A percentile compares a stretch with the other conserved stretches of the same genome.
phyloP scores from a whole-genome alignment of 2,797 vertebrate species.

The Alcedo atthis region DNA sequence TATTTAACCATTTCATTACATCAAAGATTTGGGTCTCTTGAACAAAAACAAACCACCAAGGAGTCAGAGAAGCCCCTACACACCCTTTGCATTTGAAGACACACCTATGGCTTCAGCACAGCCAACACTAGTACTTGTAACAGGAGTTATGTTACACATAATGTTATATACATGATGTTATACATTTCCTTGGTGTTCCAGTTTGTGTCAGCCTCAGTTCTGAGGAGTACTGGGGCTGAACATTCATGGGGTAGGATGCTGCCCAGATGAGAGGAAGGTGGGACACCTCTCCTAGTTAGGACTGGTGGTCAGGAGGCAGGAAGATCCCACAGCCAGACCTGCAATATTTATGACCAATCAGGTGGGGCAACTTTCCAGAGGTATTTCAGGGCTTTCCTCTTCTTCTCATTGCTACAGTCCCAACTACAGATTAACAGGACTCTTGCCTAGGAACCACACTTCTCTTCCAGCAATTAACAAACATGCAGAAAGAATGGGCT shows the following conservation, averaged over 20 bases:
- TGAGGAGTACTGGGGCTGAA: background rate
- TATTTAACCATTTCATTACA: background rate
- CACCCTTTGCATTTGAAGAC: background rate
- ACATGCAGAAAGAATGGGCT: background rate
- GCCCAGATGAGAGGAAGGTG: background rate
- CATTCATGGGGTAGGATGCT: background rate
- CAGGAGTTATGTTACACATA: too few relatives aligned
- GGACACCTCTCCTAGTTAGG: background rate
- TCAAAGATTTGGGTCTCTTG: background rate
- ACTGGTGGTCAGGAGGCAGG: background rate
- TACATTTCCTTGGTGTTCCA: background rate
- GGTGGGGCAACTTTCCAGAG: background rate
- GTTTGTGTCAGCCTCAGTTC: background rate
- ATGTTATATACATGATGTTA: background rate
- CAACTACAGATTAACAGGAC: background rate
- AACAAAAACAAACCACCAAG: background rate
- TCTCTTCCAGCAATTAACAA: background rate
- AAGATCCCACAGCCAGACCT: too few relatives aligned
- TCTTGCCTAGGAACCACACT: background rate
- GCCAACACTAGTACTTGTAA: background rate
- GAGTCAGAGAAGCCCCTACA: background rate
- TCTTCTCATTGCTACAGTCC: background rate
- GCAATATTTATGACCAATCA: background rate
- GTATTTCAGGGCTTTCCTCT: background rate
- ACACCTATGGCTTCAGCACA: background rate